Base-by-base conservation (phyloP, 2,888 invertebrate species). In the Oxycera nigricornis region DNA sequence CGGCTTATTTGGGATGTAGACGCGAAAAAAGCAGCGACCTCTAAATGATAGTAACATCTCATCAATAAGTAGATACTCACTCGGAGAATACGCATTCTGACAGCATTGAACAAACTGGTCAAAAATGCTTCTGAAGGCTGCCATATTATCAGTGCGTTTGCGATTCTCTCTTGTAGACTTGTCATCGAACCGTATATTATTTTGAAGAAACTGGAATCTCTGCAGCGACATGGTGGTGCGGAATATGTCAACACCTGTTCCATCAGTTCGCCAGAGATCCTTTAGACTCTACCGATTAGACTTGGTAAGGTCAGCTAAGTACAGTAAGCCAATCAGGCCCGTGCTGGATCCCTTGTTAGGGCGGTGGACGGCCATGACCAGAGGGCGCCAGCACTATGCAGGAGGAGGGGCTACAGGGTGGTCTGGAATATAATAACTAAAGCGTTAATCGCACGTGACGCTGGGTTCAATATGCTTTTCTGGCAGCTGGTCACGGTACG, bases 1-100 rank as follows among this genome's bases (percentile, higher is more conserved):
- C 2, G 61, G 73, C 35, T 72, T 59, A 28, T n/a, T n/a, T 22
- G 61, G 73, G 7, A 73, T 73, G n/a, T 61, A 73, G 1, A 17
- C 28, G 14, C 28, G 24, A 46, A 73, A 73, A 7, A 28, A 7
- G 28, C 72, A 72, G 9, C 57, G 39, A 2, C 39, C 59, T 9
- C 41, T 26, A 41, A 72, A 72, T 46, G 22, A 22, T 41, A 24
- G 22, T n/a, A 73, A 28, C 26, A 24, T 59, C n/a, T 72, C 59
- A 14, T 72, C 46, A 55, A 72, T 41, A 11, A 26, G 39, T 11
- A 35, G 24, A 17, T 41, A 39, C 30, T 65, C n/a, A 14, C 2
- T 2, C 39, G 41, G 26, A 6, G 35, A 39, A 26, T 35, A 65
- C 7, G 35, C 11, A 26, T 31, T 35, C 46, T 39, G 39, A 24